Evolutionary conservation across 2,113 vertebrate genomes (phyloP), one percentile per base, ranked within the genome.

Genomic region (Donacobius atricapilla): DNA sequence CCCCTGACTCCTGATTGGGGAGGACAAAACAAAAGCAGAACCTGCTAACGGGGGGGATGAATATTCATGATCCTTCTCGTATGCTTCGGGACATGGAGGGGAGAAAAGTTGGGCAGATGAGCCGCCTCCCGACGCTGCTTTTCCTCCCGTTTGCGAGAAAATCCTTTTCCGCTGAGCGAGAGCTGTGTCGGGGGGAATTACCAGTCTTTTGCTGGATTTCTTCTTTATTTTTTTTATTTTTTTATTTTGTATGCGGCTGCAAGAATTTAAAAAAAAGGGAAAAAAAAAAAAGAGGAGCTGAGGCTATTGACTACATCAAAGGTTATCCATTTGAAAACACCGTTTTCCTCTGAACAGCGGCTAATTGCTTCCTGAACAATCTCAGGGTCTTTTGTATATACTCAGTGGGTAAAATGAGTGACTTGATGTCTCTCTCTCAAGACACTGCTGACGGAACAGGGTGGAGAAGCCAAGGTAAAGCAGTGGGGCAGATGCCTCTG

Each of bases 291-390:
- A 86, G 69, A 96, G n/a, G 87, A 96, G 90, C 93, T 13, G 82
- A 93, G 84, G 91, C 95, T 95, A 92, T 97, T 97, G 97, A 95
- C 90, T 97, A 95, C 97, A 97, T 89, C 90, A 97, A 83, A 98
- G 98, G 98, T 98, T 98, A 97, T 97, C 96, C 87, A 93, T 97
- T 90, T 96, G 85, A 97, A 98, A 97, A 97, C 94, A 97, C 94
- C 64, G 66, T 97, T 97, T 97, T 96, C 93, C 94, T 91, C 70
- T 66, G 94, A 97, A 78, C 94, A 86, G 95, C 87, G 50, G 95
- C 94, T 96, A 96, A 96, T 96, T 94, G 98, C 97, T 97, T 98
- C 97, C 97, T 92, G 97, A 95, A 97, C 93, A 83, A 96, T 97
- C 95, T 86, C 96, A 92, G 91, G 97, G 97, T 97, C 97, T 97